A percentile compares a stretch with the other conserved stretches of the same genome.
These are phyloP conservation scores for Microctenopoma stevenorrisi DNA, from an alignment of 2,797 vertebrate species.

Conservation along the genomic window DNA sequence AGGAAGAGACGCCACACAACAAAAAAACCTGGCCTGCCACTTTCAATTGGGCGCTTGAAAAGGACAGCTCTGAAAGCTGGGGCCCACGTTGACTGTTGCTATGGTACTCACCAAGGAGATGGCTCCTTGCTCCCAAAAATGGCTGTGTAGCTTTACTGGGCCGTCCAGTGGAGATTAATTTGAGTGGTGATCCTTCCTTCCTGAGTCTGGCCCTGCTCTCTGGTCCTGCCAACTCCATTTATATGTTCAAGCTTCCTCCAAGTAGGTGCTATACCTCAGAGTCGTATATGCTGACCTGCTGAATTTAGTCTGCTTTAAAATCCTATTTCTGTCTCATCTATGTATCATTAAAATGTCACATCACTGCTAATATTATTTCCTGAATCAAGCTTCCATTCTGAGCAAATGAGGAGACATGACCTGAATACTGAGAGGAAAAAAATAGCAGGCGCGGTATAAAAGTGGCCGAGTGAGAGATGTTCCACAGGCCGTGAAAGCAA, in stretches of 20 bases:
- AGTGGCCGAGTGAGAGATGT: slow-evolving; percentile 14
- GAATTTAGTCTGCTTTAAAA: slow-evolving; percentile 5
- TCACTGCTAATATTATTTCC: slow-evolving; percentile 13
- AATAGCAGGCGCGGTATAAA: neutral
- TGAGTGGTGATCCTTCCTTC: slow-evolving; percentile 76
- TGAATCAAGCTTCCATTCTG: slow-evolving; percentile 30
- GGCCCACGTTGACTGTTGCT: slow-evolving; percentile 79
- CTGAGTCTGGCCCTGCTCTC: slow-evolving; percentile 61
- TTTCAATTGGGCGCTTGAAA: slow-evolving; percentile 79
- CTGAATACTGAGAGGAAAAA: slow-evolving; percentile 14
- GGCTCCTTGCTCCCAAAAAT: slow-evolving; percentile 80
- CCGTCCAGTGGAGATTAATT: slow-evolving; percentile 77
- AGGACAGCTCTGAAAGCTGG: slow-evolving; percentile 72
- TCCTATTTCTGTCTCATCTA: neutral
- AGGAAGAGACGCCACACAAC: slow-evolving; percentile 60
- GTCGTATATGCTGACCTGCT: slow-evolving; percentile 7
- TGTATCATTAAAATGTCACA: slow-evolving; percentile 33
- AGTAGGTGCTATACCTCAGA: slow-evolving; percentile 20
- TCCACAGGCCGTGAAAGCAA: slow-evolving; percentile 37
- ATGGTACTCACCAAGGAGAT: slow-evolving; percentile 84
- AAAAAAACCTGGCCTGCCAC: slow-evolving; percentile 78
- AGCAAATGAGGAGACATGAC: slow-evolving; percentile 35
- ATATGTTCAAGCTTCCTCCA: slow-evolving; percentile 34
- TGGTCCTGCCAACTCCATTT: slow-evolving; percentile 65
- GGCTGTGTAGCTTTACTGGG: slow-evolving; percentile 72